Conservation (phyloP, 2,888 invertebrate species). For the Eristalinus aeneus region DNA sequence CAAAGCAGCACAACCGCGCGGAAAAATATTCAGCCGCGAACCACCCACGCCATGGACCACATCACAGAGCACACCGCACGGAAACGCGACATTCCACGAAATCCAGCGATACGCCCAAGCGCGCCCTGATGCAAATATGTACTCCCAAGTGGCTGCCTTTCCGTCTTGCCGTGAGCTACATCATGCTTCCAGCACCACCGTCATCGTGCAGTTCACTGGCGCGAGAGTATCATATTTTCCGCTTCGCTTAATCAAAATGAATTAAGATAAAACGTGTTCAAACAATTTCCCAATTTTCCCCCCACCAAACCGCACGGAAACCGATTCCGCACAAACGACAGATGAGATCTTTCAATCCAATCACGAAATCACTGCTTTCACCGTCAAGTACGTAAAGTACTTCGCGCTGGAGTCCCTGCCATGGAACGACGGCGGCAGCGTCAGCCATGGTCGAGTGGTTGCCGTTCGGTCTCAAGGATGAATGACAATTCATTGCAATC, state of each 20-base stretch:
- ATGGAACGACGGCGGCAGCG: not conserved
- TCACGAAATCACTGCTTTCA: slow-evolving; percentile 46
- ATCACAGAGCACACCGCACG: not conserved
- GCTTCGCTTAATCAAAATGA: slow-evolving; percentile 46
- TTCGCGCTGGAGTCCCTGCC: not conserved
- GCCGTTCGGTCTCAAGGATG: not conserved
- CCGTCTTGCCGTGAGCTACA: not conserved
- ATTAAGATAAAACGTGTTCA: slow-evolving; percentile 52
- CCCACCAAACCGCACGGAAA: not conserved
- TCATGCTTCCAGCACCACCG: not conserved
- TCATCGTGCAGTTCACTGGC: not conserved
- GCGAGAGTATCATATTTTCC: slow-evolving; percentile 54
- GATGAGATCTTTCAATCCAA: slow-evolving; percentile 45
- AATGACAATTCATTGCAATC: slow-evolving; percentile 51
- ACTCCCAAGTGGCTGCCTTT: not conserved
- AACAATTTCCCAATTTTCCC: slow-evolving; percentile 37
- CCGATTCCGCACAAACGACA: slow-evolving; percentile 22
- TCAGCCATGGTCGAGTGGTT: too few species aligned
- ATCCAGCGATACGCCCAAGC: not conserved
- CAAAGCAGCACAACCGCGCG: not conserved
- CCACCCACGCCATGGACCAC: not conserved
- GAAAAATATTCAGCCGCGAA: not conserved
- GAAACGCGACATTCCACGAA: not conserved
- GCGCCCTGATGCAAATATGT: not conserved
- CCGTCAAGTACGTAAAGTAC: not conserved